Base-by-base conservation (phyloP, 1,140 invertebrate genomes). In the Lasaia peninsularis region DNA sequence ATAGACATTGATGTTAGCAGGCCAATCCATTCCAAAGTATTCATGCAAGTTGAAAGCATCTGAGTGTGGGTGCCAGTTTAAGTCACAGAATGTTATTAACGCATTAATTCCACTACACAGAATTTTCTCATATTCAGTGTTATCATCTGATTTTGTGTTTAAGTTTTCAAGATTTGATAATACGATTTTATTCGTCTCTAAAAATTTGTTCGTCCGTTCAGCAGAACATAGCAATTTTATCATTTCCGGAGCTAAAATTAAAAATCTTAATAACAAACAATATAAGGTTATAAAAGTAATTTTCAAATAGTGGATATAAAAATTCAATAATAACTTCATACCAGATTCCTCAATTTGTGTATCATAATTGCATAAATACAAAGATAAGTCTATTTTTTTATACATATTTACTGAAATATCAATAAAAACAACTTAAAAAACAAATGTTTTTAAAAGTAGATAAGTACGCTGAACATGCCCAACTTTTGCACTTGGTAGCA, bases 41-140 rank as follows among this genome's bases (percentile, higher is more conserved):
- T 89, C 69, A 58, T 71, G 67, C 65, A 75, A 74, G 28, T 69
- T 51, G 5, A 83, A 74, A 40, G 86, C 63, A 62, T 88, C 69
- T 60, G 90, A 78, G n/a, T 95, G 94, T 8, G 96, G 94, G 57
- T 93, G 94, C 91, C 95, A 97, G 85, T 97, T 98, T 33, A 89
- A 90, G 83, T 96, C 94, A 58, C 95, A 91, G 89, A 97, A 97
- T 34, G 91, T 88, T 53, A 94, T 90, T 10, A 96, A 80, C 35
- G 76, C 65, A 61, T 63, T 71, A 0, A 84, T 66, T 12, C 71
- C 73, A 11, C 75, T 48, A 32, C 70, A 60, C 16, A 80, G 60
- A 16, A 78, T 57, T 20, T 67, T 59, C 9, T 69, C 53, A 18
- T 62, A 51, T 33, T 16, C 51, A 18, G 40, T 48, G 20, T 63